phyloP scores from a whole-genome alignment of 2,888 invertebrate genomes.

The Syritta pipiens region DNA sequence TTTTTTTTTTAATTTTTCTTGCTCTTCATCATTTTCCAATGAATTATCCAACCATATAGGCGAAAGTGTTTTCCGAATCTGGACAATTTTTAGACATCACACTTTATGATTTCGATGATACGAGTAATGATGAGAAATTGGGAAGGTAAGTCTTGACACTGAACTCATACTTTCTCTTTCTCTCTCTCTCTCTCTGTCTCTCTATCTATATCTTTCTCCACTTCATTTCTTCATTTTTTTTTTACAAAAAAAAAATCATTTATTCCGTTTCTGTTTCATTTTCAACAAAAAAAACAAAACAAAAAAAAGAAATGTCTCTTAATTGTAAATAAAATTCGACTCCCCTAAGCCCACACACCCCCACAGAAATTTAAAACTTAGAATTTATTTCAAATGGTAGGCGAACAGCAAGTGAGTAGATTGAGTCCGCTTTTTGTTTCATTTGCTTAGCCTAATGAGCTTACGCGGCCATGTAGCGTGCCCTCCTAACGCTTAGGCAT shows the following conservation, averaged over 20 bases:
- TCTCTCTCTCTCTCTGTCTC: not conserved
- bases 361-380: conserved; percentile 19
- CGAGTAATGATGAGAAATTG: conserved; percentile 92
- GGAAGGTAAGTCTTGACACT: conserved; percentile 87
- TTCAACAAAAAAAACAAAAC: conserved; percentile 22
- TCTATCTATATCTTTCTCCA: conserved; percentile 2
- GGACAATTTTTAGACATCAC: conserved; percentile 81
- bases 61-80: conserved; percentile 77
- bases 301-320: conserved; percentile 54
- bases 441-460: too few relatives aligned
- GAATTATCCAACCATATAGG: conserved; percentile 73
- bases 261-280: conserved; percentile 20
- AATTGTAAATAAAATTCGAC: conserved; percentile 53
- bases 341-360: conserved; percentile 13
- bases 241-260: not conserved
- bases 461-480: too few relatives aligned
- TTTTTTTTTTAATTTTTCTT: conserved; percentile 71
- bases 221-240: conserved; percentile 22
- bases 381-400: conserved; percentile 41
- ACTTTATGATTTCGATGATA: conserved; percentile 94
- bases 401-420: conserved; percentile 49
- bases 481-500: too few relatives aligned
- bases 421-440: conserved; percentile 21
- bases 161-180: not conserved
- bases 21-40: conserved; percentile 64